Percentiles rank a stretch among this genome's conserved stretches.
Evolutionary conservation across 2,113 vertebrate genomes (phyloP).

Genomic region (Rhinoderma darwinii): DNA sequence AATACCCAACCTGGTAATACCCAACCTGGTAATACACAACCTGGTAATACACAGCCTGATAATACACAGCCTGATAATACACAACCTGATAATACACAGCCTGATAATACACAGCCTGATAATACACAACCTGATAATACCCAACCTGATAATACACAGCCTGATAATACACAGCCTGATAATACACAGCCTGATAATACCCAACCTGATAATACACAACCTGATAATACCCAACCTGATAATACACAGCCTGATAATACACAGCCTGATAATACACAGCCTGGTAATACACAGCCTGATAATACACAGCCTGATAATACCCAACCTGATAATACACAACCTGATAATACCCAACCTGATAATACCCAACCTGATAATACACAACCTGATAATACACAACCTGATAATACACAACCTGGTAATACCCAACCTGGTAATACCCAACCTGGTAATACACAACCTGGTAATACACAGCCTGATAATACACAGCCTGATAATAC

Average conservation of each 20-base stretch:
- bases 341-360: too few species aligned
- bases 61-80: too few species aligned
- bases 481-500: too few species aligned
- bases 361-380: not conserved
- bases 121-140: too few species aligned
- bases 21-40: not conserved
- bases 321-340: not conserved
- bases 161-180: not conserved
- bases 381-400: too few species aligned
- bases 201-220: not conserved
- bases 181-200: too few species aligned
- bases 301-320: too few species aligned
- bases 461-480: not conserved
- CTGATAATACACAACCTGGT: not conserved
- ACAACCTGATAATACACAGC: not conserved
- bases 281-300: not conserved
- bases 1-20: too few species aligned
- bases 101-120: not conserved
- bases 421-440: too few species aligned
- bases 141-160: not conserved
- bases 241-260: too few species aligned
- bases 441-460: not conserved
- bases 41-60: not conserved
- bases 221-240: not conserved
- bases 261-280: not conserved